Base-by-base conservation (phyloP, 2,888 invertebrate genomes). In the Ptychoptera albimana region DNA sequence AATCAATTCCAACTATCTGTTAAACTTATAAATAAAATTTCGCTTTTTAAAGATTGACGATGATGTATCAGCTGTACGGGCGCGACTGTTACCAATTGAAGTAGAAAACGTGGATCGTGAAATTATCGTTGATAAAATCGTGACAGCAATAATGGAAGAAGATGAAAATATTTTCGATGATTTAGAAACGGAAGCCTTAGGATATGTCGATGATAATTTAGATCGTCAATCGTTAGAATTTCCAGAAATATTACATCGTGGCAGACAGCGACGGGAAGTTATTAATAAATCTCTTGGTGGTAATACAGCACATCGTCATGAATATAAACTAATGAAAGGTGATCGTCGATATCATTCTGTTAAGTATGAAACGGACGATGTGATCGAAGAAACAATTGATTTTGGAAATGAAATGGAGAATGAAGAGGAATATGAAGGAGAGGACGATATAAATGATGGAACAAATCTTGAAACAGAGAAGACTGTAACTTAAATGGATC, bases 1-100 rank as follows among this genome's bases (percentile, higher is more conserved):
- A n/a, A n/a, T n/a, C n/a, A n/a, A n/a, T n/a, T 23, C 23, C 3
- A 23, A 23, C 7, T 23, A 5, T 5, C 23, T 7, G 23, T 5
- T 5, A 23, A 23, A 23, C 3, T 23, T 5, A 7, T 23, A 23
- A 23, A 5, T 23, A 23, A 23, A 23, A 23, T 23, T 23, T 23
- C 7, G 3, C 23, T 23, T 7, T 23, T 23, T 23, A 8, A 51
- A 47, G 8, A 55, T 60, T 10, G 56, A 57, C 9, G 57, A 59
- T 31, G 60, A 65, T 29, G 50, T 65, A 1, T 56, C 60, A 7
- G 52, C 50, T n/a, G 52, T 64, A 10, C 57, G 65, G 1, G 48
- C 59, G 0, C 52, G 60, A 35, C 56, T 70, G 45, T 58, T 70
- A 11, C 59, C 73, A 0, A 55, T 32, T 32, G 32, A 32, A 32